phyloP scores from a whole-genome alignment of 2,888 invertebrate species.

The Trichopoda pennipes region DNA sequence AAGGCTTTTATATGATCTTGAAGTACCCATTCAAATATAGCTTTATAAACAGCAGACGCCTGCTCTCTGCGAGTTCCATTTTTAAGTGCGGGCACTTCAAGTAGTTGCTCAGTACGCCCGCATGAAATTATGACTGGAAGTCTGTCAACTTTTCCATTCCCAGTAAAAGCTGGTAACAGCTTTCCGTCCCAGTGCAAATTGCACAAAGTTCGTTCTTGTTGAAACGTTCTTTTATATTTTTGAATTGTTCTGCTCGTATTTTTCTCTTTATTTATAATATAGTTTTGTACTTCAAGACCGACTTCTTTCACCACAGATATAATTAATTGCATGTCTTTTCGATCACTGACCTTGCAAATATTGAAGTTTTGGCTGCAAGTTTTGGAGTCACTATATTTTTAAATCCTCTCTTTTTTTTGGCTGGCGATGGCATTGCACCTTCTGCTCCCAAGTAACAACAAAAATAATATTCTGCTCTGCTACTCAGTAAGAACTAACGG shows the following conservation, averaged over 20 bases:
- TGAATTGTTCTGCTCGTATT: too few species aligned
- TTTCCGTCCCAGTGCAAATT: too few species aligned
- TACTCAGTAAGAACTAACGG: too few species aligned
- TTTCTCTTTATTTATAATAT: too few species aligned
- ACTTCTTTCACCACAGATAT: slow-evolving; percentile 32
- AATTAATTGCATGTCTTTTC: slow-evolving; percentile 38
- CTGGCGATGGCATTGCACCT: slow-evolving; percentile 34
- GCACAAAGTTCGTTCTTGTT: too few species aligned
- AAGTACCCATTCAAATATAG: background rate
- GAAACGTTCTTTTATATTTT: background rate
- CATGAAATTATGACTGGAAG: background rate
- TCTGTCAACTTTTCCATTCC: too few species aligned
- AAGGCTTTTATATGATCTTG: background rate
- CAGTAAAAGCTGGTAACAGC: too few species aligned
- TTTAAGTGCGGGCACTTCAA: too few species aligned
- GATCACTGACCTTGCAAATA: slow-evolving; percentile 43
- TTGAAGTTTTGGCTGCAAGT: slow-evolving; percentile 4
- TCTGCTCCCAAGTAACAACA: too few species aligned
- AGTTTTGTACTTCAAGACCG: slow-evolving; percentile 30
- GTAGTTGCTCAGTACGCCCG: background rate
- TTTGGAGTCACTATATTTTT: slow-evolving; percentile 48
- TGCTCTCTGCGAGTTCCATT: background rate
- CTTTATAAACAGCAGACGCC: background rate
- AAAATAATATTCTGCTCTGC: too few species aligned
- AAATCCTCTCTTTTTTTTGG: slow-evolving; percentile 43